These are phyloP conservation scores for Choristoneura rosaceana DNA, from an alignment of 2,888 invertebrate genomes.

Conservation along the genomic window DNA sequence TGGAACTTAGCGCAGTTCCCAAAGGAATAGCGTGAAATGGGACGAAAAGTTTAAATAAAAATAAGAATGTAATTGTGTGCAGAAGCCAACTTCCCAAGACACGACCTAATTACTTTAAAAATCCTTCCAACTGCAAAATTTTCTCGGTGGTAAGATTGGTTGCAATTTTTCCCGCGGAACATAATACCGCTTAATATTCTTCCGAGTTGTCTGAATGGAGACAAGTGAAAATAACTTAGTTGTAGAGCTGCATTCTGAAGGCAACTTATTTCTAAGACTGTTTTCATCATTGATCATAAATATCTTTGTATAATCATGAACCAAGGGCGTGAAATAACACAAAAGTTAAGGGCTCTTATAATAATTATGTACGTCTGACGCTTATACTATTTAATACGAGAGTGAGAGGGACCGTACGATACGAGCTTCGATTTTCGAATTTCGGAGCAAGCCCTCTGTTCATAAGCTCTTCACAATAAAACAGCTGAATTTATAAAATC, in stretches of 20 bases:
- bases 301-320: no score
- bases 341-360: no score
- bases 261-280: no score
- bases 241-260: not conserved
- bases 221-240: not conserved
- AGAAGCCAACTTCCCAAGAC: conserved; percentile 13
- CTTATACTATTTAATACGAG: no score
- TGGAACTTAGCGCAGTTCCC: not conserved
- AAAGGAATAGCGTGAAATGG: not conserved
- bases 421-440: no score
- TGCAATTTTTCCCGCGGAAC: conserved; percentile 37
- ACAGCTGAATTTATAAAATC: no score
- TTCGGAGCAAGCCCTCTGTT: no score
- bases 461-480: no score
- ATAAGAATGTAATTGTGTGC: conserved; percentile 5
- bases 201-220: conserved; percentile 1
- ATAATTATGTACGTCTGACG: no score
- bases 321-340: no score
- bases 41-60: not conserved
- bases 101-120: conserved; percentile 26
- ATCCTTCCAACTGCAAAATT: conserved; percentile 19
- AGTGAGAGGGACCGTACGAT: no score
- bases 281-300: no score
- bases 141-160: conserved; percentile 30
- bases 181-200: conserved; percentile 25